Base-by-base conservation (phyloP, 2,888 invertebrate genomes). In the Apomyelois bistriatella region DNA sequence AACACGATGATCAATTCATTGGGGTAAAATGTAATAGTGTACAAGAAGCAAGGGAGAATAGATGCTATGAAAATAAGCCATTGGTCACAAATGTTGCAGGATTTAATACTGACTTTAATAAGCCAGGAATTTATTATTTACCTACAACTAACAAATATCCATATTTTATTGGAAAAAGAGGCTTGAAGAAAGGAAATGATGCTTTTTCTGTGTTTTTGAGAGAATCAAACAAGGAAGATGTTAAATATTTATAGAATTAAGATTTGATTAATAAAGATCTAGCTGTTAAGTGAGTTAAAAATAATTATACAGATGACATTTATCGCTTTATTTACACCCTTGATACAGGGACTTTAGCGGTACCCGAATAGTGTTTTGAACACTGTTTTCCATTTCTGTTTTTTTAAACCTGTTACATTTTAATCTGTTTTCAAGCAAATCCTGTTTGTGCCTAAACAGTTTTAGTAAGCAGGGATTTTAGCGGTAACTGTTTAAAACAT, bases 81-180 rank as follows among this genome's bases (percentile, higher is more conserved):
- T n/a, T 53, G 9, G 58, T 64, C 0, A 72, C 67, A 0, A 74
- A 70, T 22, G 15, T 66, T 1, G 35, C 71, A 30, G 72, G 70
- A 0, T 48, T 65, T 1, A 65, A 70, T 0, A 65, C 59, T 0
- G 63, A 77, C 53, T 67, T 49, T 9, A 66, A 12, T 36, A 68
- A 56, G 4, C 57, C 54, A 16, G 79, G 77, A 0, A 70, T 78
- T 35, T 78, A 66, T 51, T 74, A 69, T 47, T 50, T 78, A 5
- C 54, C 67, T 0, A 73, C 74, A 0, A 52, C 40, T 6, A 55
- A 66, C 30, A 52, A 15, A 1, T 72, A 63, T 48, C 79, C 79
- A 0, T 80, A 68, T 53, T 70, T 58, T 59, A 55, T 79, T 41
- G 76, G 72, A 0, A 53, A 62, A 37, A 65, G 65, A 35, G 79